Evolutionary conservation across 2,113 vertebrate species (phyloP).

Genomic region (Sinocyclocheilus anophthalmus): DNA sequence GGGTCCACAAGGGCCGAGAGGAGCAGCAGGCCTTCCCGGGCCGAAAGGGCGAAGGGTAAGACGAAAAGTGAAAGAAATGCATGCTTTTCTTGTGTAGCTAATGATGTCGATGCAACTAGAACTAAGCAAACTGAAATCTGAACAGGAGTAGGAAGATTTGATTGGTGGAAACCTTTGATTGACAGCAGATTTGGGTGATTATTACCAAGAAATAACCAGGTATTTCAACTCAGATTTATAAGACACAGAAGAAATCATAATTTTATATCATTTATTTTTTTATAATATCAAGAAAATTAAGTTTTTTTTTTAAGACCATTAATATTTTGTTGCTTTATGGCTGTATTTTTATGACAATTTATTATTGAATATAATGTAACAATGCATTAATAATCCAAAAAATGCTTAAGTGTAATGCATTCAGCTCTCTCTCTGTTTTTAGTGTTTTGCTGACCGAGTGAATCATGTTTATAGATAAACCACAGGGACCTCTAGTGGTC

Average conservation of each 20-base stretch:
- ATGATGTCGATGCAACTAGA: not conserved
- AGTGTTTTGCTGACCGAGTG: not conserved
- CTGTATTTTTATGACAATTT: too few relatives aligned
- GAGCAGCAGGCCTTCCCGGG: constrained; percentile 81
- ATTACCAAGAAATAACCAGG: too few relatives aligned
- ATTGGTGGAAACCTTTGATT: not conserved
- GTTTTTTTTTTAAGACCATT: too few relatives aligned
- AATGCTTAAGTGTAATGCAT: not conserved
- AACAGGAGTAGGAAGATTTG: not conserved
- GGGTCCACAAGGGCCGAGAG: constrained; percentile 85
- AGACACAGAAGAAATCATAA: too few relatives aligned
- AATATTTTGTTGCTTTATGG: too few relatives aligned
- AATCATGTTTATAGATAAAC: not conserved
- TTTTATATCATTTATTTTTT: too few relatives aligned
- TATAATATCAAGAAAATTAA: too few relatives aligned
- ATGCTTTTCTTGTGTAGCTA: not conserved
- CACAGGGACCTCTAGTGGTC: constrained; percentile 44
- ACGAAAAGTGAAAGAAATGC: constrained; percentile 11
- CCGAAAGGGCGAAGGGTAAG: constrained; percentile 91
- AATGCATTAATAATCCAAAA: too few relatives aligned
- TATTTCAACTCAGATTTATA: too few relatives aligned
- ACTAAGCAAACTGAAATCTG: not conserved
- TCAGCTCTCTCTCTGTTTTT: not conserved
- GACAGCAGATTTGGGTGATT: not conserved
- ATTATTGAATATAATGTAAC: too few relatives aligned